Base-by-base conservation (phyloP, 2,888 invertebrate genomes). In the Bruchidius siliquastri region DNA sequence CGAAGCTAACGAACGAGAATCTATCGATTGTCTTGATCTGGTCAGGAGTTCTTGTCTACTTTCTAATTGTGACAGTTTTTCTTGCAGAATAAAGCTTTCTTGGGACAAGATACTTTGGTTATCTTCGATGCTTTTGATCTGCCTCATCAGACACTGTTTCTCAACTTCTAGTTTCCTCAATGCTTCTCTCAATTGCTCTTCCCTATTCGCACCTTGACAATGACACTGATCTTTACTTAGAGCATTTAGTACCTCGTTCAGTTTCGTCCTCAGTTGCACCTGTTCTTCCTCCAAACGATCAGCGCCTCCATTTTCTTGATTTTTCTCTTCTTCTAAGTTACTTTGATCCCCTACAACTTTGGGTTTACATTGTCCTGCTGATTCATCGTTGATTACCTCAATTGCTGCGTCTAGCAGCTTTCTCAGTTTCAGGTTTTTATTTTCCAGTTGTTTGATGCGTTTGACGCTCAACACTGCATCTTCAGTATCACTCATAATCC, bases 361-460 rank as follows among this genome's bases (percentile, higher is more conserved):
- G 0, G 78, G 73, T 69, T 73, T 68, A 8, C 72, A 67, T 20
- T 74, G 69, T 30, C 76, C 76, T 0, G 72, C 69, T 2, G 73
- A 69, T 26, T 80, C 78, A 69, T 79, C 74, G 20, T 72, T 73
- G 26, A 79, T 75, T 20, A 82, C 74, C 20, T 81, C 79, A 6
- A 80, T 26, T 0, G 81, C 79, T 0, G 77, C 73, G 20, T 76
- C 73, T 21, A 82, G 74, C 8, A 82, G 75, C 67, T 73, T 78
- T 67, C 75, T 76, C 6, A 81, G 75, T 72, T 80, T 79, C 10
- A 72, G 22, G 67, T 81, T 81, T 72, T 80, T 80, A 68, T 78
- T 78, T 76, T 81, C 79, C 8, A 81, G 76, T 70, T 81, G 79
- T 69, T 77, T 78, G 67, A 81, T 76, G 18, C 77, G 76, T 74